Evolutionary conservation across 2,888 invertebrate genomes (phyloP), one percentile per base, ranked within the genome.

Genomic region (Morinoia aosen): DNA sequence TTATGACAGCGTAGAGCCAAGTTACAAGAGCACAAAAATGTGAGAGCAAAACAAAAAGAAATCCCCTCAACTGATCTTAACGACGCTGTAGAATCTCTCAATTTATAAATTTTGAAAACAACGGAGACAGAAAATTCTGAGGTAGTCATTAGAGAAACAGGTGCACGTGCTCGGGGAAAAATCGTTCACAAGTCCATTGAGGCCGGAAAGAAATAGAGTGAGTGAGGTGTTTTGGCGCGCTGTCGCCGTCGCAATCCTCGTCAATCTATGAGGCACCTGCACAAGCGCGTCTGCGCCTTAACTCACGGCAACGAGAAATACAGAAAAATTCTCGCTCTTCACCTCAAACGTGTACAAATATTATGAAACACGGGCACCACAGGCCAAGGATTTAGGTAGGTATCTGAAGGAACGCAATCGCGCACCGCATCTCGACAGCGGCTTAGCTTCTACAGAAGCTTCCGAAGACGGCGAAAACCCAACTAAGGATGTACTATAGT

Each of bases 201-300:
- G 90, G 90, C 40, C 90, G 58, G 10, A 93, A 93, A 93, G 93
- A 93, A 93, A 93, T 56, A 33, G 57, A 93, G 93, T 57, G 57
- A 93, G 93, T 93, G 58, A 56, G 93, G 93, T 93, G 93, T 93
- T 93, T 93, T 93, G 93, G 93, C 93, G 93, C 57, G 57, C 57
- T 93, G 93, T 93, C 93, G 56, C 33, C 93, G 57, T 56, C 93
- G 57, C 93, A 93, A 93, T 93, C 93, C 93, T 57, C 93, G 57
- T 93, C 57, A n/a, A 93, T 93, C 93, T 93, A 56, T n/a, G 57
- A 33, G 56, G 57, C 93, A 93, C 93, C 93, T 93, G 93, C 57
- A 93, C 93, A 57, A 56, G 57, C 93, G 93, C 57, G 93, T 93
- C 93, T 57, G 58, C 57, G 93, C 57, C 93, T 33, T 57, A 57